phyloP scores from a whole-genome alignment of 2,113 vertebrate species.

The Albula glossodonta region DNA sequence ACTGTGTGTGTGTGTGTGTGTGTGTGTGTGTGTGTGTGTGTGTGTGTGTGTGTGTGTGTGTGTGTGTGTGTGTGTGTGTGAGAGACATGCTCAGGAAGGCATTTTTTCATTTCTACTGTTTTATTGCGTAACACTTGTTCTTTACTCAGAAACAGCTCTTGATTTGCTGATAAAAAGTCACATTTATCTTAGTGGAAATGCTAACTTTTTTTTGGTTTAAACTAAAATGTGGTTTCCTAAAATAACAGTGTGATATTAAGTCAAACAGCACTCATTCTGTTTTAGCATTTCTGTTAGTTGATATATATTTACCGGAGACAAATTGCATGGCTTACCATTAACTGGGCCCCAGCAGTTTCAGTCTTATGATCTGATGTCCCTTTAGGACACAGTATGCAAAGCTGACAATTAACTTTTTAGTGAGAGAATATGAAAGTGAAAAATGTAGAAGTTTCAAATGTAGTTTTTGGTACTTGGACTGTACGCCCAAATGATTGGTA shows the following conservation, averaged over 20 bases:
- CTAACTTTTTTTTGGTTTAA: not conserved
- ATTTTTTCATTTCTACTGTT: not conserved
- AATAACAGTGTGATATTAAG: not conserved
- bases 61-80: too few relatives aligned
- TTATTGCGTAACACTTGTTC: not conserved
- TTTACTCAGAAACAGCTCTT: not conserved
- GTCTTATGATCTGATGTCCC: not conserved
- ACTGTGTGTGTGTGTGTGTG: too few relatives aligned
- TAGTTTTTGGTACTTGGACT: not conserved
- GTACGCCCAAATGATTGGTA: not conserved
- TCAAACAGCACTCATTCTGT: not conserved
- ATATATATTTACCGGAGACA: not conserved
- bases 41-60: too few relatives aligned
- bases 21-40: too few relatives aligned
- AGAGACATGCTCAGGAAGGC: too few relatives aligned
- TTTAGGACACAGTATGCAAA: not conserved
- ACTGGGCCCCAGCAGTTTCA: not conserved
- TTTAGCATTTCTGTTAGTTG: not conserved
- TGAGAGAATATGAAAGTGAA: not conserved
- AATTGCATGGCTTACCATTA: constrained; percentile 2
- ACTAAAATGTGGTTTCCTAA: not conserved
- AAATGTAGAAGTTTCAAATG: not conserved
- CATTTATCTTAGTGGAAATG: not conserved
- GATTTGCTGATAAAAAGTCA: not conserved
- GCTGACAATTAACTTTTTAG: not conserved